Conservation (phyloP, 2,113 vertebrate genomes). For the Microcebus lehilahytsara region DNA sequence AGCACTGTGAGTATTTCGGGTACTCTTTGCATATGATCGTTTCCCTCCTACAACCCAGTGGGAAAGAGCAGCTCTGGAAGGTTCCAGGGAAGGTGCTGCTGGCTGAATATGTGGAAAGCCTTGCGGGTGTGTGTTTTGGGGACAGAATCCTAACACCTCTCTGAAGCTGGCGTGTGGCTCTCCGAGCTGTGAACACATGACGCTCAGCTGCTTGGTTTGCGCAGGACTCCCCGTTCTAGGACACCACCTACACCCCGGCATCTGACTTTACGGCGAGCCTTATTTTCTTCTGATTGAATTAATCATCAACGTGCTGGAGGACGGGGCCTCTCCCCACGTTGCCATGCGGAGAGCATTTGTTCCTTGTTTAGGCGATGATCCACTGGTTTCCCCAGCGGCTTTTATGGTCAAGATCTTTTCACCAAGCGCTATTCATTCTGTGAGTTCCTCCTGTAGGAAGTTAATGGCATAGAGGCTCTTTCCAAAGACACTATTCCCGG, state of each 20-base stretch:
- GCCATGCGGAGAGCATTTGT: neutral
- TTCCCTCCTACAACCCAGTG: neutral
- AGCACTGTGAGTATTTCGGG: neutral
- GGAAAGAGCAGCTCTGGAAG: neutral
- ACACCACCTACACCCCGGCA: conserved; percentile 42
- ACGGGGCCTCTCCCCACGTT: neutral
- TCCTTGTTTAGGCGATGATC: neutral
- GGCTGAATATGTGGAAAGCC: neutral
- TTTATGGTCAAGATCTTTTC: neutral
- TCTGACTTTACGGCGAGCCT: neutral
- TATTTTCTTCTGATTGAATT: neutral
- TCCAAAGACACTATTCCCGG: neutral
- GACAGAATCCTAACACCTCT: conserved; percentile 24
- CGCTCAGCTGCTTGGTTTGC: neutral
- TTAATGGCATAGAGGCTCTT: neutral
- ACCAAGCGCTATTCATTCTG: neutral
- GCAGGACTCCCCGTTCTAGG: conserved; percentile 13
- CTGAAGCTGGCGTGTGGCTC: neutral
- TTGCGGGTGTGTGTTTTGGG: neutral
- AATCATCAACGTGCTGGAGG: neutral
- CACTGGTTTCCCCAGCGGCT: neutral
- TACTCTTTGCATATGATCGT: neutral
- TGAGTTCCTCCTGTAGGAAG: conserved; percentile 6
- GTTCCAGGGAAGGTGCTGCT: neutral
- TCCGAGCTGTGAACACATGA: conserved; percentile 16